Evolutionary conservation across 2,888 invertebrate species (phyloP), one percentile per base, ranked within the genome.

Genomic region (Abscondita cerata): DNA sequence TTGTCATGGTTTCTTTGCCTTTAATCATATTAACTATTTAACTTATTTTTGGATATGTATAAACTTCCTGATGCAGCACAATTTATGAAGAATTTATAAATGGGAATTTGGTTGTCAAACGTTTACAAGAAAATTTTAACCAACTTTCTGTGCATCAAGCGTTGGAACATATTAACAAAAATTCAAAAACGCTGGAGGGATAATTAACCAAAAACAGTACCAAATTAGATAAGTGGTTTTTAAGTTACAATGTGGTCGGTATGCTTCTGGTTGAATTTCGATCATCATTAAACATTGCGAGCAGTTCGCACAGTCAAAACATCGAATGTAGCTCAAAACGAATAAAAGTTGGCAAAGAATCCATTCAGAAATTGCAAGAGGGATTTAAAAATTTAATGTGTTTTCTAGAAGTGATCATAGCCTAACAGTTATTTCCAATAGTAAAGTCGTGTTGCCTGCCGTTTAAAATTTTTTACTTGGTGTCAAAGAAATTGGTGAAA

Each of bases 191-290:
- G 31, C 25, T 48, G 48, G 48, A 2, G 20, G 48, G 1, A 48
- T 48, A 2, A 12, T 25, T 63, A 41, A 66, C 64, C 31, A 66
- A 66, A 59, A 58, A 58, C 25, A 59, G 55, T 33, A 66, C 56
- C 11, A 57, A 40, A 44, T 36, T 62, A 4, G 64, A 66, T 36
- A 62, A 66, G 44, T 64, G 62, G 66, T 66, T 47, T 48, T 58
- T 66, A 13, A 66, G 55, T 15, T 64, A 47, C 25, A 63, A 65
- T 61, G 58, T 12, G 11, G 44, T 57, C 34, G 59, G 57, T 8
- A 36, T 44, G 34, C 47, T 63, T 53, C 15, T 57, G 9, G 54
- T 57, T 6, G 15, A 31, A 1, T 60, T 60, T 40, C 19, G 13
- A 16, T 18, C 2, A 12, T 34, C 33, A 13, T 38, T 41, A 5